Base-by-base conservation (phyloP, 2,888 invertebrate genomes). In the Ophion costatus region DNA sequence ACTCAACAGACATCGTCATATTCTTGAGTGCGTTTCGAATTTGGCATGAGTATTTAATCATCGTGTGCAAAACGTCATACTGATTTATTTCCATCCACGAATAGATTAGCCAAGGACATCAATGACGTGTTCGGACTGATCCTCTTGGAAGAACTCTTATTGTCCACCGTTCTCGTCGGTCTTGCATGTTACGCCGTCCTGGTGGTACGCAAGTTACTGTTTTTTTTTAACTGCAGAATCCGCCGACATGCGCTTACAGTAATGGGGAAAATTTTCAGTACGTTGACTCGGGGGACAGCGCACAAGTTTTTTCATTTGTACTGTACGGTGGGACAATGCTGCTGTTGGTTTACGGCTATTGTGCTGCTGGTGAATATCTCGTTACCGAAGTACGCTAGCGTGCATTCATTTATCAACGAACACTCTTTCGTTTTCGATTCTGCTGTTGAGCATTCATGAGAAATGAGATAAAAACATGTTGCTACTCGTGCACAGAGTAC, bases 351-450 rank as follows among this genome's bases (percentile, higher is more conserved):
- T 89, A 80, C 29, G 87, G 86, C 17, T 88, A 88, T 45, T 90
- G 89, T 69, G 76, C 88, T 33, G 80, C 88, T 51, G 89, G 89
- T 5, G 87, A 90, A 29, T 84, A 80, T 70, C 80, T 89, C 14
- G 82, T 84, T 42, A 67, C 64, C 29, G 86, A 89, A 84, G 89
- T 89, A 84, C 67, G 20, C 7, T 38, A 38, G 4, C 29, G 51
- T 57, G 38, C 9, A 45, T 5, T 64, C n/a, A 20, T 64, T 45
- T 42, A 17, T 42, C 7, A 29, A n/a, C 10, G 6, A 57, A n/a
- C n/a, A 1, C 2, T 33, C 24, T 22, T 66, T 56, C 33, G 11
- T 17, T 9, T 20, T 11, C 42, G 33, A 45, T 67, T 4, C 4
- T 22, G 10, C 11, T 22, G 38, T 42, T 63, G 17, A 63, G 14